A percentile compares a stretch with the other conserved stretches of the same genome.
These are phyloP conservation scores for Otus scops DNA, from an alignment of 2,797 vertebrate species.

Conservation along the genomic window DNA sequence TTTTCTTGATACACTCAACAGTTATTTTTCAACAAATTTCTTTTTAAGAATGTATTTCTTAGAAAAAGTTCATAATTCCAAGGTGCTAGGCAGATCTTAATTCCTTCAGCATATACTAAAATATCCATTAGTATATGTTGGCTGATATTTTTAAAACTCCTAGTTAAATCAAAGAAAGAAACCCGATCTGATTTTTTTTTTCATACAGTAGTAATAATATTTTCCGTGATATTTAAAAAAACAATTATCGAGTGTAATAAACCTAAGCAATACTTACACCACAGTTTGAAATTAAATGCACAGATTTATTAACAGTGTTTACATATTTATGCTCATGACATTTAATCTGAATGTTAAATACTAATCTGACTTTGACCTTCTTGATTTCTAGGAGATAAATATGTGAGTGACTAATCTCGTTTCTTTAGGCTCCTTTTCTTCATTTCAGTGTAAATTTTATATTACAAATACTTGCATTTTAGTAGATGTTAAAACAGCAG, in stretches of 20 bases:
- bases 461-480: neutral
- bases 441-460: neutral
- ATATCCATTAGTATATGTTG: neutral
- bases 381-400: neutral
- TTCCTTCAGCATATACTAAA: neutral
- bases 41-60: neutral
- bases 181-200: neutral
- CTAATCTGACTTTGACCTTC: neutral
- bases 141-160: neutral
- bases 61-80: neutral
- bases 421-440: neutral
- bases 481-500: neutral
- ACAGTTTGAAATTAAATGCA: neutral
- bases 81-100: neutral
- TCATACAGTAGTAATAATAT: neutral
- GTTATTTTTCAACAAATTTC: neutral
- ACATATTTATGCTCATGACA: neutral
- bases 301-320: slow-evolving; percentile 1
- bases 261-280: neutral
- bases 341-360: neutral
- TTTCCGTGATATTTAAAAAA: neutral
- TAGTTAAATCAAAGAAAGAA: neutral
- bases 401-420: neutral
- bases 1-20: neutral
- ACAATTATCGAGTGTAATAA: neutral